phyloP scores from a whole-genome alignment of 2,888 invertebrate species.

The Nycteola revayana region DNA sequence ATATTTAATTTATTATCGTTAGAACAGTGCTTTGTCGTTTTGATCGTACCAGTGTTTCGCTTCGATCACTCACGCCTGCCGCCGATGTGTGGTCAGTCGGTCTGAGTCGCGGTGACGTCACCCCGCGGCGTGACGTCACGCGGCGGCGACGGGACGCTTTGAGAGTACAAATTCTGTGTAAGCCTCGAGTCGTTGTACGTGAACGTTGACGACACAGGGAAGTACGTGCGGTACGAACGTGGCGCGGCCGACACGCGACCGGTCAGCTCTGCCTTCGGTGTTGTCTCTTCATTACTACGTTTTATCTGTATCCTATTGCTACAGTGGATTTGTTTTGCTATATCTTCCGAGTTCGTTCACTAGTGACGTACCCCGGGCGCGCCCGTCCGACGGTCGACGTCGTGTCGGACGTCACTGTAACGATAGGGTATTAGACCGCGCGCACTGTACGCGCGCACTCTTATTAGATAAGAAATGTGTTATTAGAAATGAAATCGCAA shows the following conservation, averaged over 20 bases:
- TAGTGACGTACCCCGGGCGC: constrained; percentile 33
- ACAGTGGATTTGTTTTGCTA: constrained; percentile 71
- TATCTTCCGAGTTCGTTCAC: constrained; percentile 54
- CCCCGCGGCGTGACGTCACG: constrained; percentile 12
- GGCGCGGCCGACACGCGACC: constrained; percentile 59
- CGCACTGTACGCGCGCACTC: constrained; percentile 69
- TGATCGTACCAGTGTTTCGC: constrained; percentile 62
- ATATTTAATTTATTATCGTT: constrained; percentile 52
- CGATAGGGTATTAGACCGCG: constrained; percentile 65
- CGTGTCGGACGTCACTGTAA: constrained; percentile 54
- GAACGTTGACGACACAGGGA: constrained; percentile 69
- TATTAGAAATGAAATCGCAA: constrained; percentile 75
- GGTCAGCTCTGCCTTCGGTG: constrained; percentile 74
- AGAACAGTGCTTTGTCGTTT: constrained; percentile 50
- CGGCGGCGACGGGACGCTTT: constrained; percentile 71
- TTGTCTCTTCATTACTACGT: constrained; percentile 70
- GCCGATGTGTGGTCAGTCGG: constrained; percentile 8
- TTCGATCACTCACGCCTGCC: constrained; percentile 47
- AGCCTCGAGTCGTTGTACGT: constrained; percentile 77
- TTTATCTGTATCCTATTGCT: constrained; percentile 70
- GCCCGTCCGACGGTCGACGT: constrained; percentile 1
- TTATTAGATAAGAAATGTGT: constrained; percentile 76
- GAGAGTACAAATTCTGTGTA: constrained; percentile 90
- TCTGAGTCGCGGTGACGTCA: background rate
- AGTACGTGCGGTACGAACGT: constrained; percentile 50